These are phyloP conservation scores for Oscheius sp. DNA, from an alignment of 2,888 invertebrate genomes.

Conservation along the genomic window DNA sequence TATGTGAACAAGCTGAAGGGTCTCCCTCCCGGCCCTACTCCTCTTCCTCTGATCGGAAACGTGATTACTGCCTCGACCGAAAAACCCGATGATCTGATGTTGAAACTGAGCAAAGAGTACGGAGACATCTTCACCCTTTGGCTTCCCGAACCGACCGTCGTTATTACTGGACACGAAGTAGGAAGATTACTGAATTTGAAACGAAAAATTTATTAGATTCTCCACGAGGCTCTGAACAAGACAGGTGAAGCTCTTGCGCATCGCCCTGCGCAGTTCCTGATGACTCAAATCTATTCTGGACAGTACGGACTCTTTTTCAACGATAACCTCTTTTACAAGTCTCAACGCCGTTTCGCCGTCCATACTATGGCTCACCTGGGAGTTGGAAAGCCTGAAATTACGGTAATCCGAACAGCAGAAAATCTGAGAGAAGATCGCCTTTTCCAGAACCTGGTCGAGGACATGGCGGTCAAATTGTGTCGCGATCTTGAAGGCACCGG, in stretches of 20 bases:
- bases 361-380: conserved; percentile 51
- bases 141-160: conserved; percentile 53
- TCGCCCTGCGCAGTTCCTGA: conserved; percentile 50
- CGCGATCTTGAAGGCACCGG: conserved; percentile 39
- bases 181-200: neutral
- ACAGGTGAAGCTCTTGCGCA: conserved; percentile 54
- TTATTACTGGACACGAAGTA: conserved; percentile 52
- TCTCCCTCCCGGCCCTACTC: conserved; percentile 52
- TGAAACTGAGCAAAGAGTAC: conserved; percentile 40
- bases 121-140: conserved; percentile 56
- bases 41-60: conserved; percentile 49
- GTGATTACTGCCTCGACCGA: conserved; percentile 28
- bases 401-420: neutral
- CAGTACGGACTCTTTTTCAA: conserved; percentile 55
- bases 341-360: conserved; percentile 53
- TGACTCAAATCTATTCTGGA: conserved; percentile 52
- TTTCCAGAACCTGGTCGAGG: conserved; percentile 42
- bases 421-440: neutral
- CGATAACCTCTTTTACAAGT: conserved; percentile 53
- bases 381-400: conserved; percentile 43
- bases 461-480: conserved; percentile 43
- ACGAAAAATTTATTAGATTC: conserved; percentile 13
- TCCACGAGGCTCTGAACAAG: conserved; percentile 28
- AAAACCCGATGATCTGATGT: conserved; percentile 31
- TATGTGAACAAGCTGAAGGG: conserved; percentile 49